A percentile compares a stretch with the other conserved stretches of the same genome.
These are phyloP conservation scores for Hirundo rustica DNA, from an alignment of 2,797 vertebrate species.

Conservation along the genomic window DNA sequence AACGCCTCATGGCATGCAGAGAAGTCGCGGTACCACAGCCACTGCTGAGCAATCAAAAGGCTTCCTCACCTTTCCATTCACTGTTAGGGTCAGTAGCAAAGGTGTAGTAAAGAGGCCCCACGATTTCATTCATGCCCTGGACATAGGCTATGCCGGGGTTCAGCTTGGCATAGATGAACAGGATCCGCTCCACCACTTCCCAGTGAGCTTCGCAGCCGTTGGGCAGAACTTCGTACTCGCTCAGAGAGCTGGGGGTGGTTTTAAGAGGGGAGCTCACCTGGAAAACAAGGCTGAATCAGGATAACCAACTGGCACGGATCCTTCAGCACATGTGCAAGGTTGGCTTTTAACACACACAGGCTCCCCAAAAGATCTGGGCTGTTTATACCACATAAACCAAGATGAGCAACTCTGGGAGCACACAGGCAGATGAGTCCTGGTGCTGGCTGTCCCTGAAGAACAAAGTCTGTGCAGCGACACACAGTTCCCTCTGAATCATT, in stretches of 20 bases:
- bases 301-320: not conserved
- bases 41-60: not conserved
- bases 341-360: not conserved
- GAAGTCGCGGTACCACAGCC: not conserved
- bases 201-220: conserved; percentile 93
- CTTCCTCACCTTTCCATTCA: conserved; percentile 89
- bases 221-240: conserved; percentile 89
- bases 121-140: conserved; percentile 98
- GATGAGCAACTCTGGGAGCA: not conserved
- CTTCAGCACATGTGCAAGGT: not conserved
- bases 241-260: conserved; percentile 80
- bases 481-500: not conserved
- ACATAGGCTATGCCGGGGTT: conserved; percentile 98
- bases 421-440: not conserved
- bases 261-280: conserved; percentile 95
- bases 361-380: not conserved
- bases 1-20: not conserved
- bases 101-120: conserved; percentile 97
- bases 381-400: not conserved
- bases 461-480: not conserved
- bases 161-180: conserved; percentile 98
- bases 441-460: not conserved
- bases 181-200: conserved; percentile 97
- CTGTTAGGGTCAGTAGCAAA: conserved; percentile 93
- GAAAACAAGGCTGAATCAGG: not conserved